phyloP scores from a whole-genome alignment of 2,113 vertebrate genomes.

The Pionites leucogaster region DNA sequence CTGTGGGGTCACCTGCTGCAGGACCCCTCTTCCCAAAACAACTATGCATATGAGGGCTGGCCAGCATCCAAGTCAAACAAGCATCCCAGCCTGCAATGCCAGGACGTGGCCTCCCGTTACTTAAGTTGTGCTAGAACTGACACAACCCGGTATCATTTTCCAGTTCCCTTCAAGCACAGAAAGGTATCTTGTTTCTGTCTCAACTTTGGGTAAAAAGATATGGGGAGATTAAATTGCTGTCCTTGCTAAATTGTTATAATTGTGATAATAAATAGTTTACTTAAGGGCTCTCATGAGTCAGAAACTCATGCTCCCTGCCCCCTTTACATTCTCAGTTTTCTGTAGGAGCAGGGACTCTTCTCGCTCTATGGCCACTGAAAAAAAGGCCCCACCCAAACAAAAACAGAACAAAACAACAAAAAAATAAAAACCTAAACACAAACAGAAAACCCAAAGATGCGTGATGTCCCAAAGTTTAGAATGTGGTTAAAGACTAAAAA shows the following conservation, averaged over 20 bases:
- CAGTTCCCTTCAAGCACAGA: background rate
- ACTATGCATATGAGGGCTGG: background rate
- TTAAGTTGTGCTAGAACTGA: background rate
- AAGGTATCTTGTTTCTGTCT: background rate
- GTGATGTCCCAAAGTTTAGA: background rate
- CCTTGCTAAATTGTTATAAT: background rate
- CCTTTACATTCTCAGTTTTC: background rate
- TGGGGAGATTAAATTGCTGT: background rate
- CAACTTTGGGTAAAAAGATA: background rate
- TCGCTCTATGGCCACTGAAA: no score
- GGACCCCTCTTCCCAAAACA: background rate
- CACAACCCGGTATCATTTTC: background rate
- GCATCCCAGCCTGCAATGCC: background rate
- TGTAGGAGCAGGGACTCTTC: background rate
- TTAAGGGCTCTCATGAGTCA: background rate
- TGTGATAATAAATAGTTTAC: background rate
- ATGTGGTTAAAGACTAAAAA: background rate
- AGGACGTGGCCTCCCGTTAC: rapidly evolving
- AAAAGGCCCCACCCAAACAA: background rate
- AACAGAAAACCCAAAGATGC: background rate
- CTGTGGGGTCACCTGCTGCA: background rate
- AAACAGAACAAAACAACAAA: background rate
- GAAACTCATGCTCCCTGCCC: background rate
- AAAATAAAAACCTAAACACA: background rate
- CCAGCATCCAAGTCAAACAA: rapidly evolving